These are phyloP conservation scores for Tridacna gigas DNA, from an alignment of 2,888 invertebrate genomes.

Conservation along the genomic window DNA sequence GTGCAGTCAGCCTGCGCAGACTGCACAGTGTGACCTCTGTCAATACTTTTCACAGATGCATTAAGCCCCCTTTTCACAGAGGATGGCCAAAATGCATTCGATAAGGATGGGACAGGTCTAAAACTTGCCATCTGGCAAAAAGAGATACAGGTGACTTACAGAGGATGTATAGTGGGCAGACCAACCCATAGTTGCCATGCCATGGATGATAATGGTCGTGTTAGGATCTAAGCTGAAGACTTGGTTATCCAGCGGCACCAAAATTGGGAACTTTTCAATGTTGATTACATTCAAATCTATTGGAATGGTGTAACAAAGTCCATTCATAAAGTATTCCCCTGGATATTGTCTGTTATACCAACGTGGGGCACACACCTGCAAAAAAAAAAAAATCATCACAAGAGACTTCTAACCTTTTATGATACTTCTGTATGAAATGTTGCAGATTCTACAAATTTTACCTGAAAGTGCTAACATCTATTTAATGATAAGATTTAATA, in stretches of 20 bases:
- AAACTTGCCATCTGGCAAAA: neutral
- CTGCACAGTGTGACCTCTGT: too few species aligned
- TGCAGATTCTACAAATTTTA: too few species aligned
- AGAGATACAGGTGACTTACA: constrained; percentile 21
- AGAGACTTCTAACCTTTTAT: too few species aligned
- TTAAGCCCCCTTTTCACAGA: too few species aligned
- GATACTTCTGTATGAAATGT: too few species aligned
- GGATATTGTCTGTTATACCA: constrained; percentile 67
- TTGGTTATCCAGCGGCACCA: constrained; percentile 60
- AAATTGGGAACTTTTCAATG: constrained; percentile 61
- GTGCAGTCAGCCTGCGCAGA: too few species aligned
- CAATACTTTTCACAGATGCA: too few species aligned
- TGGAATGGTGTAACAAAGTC: constrained; percentile 69
- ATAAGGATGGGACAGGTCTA: too few species aligned
- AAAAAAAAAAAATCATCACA: neutral
- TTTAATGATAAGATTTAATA: too few species aligned
- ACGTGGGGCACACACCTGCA: constrained; percentile 73
- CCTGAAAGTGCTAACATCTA: too few species aligned
- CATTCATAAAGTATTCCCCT: constrained; percentile 65
- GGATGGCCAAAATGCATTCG: too few species aligned
- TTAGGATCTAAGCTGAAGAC: neutral
- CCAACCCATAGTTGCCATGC: constrained; percentile 68
- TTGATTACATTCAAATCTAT: constrained; percentile 61
- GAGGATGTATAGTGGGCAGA: constrained; percentile 59
- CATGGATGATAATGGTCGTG: constrained; percentile 56